Conservation (phyloP, 2,888 invertebrate species). For the Caenorhabditis sp. region DNA sequence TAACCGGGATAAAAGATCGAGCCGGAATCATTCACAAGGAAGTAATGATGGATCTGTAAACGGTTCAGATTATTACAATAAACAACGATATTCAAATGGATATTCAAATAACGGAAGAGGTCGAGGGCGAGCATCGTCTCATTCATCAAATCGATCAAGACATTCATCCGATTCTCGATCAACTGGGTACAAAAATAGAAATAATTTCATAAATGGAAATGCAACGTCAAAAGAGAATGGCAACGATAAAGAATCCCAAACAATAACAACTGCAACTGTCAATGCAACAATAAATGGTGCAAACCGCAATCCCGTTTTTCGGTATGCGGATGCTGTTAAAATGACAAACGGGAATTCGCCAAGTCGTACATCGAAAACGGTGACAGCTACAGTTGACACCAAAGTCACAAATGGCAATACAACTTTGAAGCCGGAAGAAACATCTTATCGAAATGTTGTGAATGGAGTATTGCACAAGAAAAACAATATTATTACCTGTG, state of each 20-base stretch:
- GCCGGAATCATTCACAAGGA: conserved; percentile 20
- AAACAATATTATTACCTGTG: background rate
- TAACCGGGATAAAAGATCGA: background rate
- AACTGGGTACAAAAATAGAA: conserved; percentile 1
- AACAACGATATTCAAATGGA: background rate
- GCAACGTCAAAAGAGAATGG: background rate
- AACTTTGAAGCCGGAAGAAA: background rate
- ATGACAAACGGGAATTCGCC: conserved; percentile 8
- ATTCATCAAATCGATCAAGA: conserved; percentile 15
- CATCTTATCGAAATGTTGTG: background rate
- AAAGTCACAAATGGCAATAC: conserved; percentile 8
- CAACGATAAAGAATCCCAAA: conserved; percentile 4
- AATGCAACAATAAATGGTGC: conserved; percentile 1
- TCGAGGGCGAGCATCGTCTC: conserved; percentile 12
- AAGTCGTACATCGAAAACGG: background rate
- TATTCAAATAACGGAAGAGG: conserved; percentile 9
- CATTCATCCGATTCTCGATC: conserved; percentile 13
- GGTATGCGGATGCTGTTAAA: conserved; percentile 33
- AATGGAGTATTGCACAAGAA: background rate
- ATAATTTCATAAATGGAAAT: background rate
- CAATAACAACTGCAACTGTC: background rate
- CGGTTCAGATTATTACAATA: background rate
- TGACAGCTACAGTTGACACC: background rate
- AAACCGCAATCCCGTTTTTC: background rate
- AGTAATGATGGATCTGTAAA: conserved; percentile 17